These are phyloP conservation scores for Latrodectus geometricus DNA, from an alignment of 1,140 invertebrate genomes.

Conservation along the genomic window DNA sequence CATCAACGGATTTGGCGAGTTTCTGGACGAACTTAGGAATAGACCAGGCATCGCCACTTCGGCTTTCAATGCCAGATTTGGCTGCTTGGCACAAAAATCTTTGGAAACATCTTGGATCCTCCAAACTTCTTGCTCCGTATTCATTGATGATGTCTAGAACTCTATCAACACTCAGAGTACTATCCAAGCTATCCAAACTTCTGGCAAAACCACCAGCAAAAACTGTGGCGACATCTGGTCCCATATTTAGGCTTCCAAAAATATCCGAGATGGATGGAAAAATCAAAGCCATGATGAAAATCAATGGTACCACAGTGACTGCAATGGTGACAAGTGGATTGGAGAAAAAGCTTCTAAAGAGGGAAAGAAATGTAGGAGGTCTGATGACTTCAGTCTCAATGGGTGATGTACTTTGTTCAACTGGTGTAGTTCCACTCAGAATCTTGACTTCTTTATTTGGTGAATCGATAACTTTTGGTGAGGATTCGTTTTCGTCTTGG, in stretches of 20 bases:
- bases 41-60: constrained; percentile 15
- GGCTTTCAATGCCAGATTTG: constrained; percentile 27
- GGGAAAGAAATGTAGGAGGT: not conserved
- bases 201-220: constrained; percentile 24
- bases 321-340: not conserved
- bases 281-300: not conserved
- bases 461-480: not conserved
- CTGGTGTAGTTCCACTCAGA: not conserved
- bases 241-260: not conserved
- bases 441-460: not conserved
- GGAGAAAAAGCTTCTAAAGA: not conserved
- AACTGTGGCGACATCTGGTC: not conserved
- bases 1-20: constrained; percentile 30
- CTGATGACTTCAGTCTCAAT: not conserved
- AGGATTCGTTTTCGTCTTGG: not conserved
- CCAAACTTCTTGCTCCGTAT: constrained; percentile 21
- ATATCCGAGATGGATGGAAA: not conserved
- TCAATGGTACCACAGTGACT: not conserved
- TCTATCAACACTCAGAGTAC: not conserved
- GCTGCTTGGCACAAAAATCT: constrained; percentile 38
- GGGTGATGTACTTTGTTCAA: not conserved
- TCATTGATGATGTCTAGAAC: constrained; percentile 38
- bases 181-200: not conserved
- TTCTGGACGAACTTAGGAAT: constrained; percentile 27
- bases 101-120: constrained; percentile 37